These are phyloP conservation scores for Megathymus violae DNA, from an alignment of 1,140 invertebrate species.

Conservation along the genomic window DNA sequence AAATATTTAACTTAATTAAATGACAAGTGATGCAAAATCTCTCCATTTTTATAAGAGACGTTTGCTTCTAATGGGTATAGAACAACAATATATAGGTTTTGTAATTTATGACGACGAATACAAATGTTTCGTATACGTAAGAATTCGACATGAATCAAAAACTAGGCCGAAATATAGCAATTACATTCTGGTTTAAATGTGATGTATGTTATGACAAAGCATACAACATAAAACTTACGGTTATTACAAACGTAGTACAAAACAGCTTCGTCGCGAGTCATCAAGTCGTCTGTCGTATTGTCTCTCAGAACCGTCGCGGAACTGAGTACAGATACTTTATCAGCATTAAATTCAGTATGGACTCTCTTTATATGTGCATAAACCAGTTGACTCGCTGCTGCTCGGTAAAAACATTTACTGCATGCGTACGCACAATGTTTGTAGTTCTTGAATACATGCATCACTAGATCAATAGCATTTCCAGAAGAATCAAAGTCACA, in stretches of 20 bases:
- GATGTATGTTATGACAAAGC: not conserved
- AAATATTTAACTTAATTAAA: no score
- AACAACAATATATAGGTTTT: no score
- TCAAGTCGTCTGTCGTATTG: slow-evolving; percentile 37
- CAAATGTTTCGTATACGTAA: no score
- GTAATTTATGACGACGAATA: no score
- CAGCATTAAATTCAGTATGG: slow-evolving; percentile 37
- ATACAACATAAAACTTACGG: slow-evolving; percentile 54
- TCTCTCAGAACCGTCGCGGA: slow-evolving; percentile 34
- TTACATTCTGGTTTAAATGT: not conserved
- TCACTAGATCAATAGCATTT: slow-evolving; percentile 72
- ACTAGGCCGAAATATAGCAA: no score
- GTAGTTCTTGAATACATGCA: slow-evolving; percentile 71
- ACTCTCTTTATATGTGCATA: slow-evolving; percentile 52
- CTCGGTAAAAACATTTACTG: slow-evolving; percentile 68
- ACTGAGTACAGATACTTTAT: slow-evolving; percentile 14
- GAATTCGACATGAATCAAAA: no score
- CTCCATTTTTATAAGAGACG: no score
- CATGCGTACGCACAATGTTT: slow-evolving; percentile 61
- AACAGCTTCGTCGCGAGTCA: slow-evolving; percentile 63
- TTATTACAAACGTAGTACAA: slow-evolving; percentile 58
- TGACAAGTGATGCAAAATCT: no score
- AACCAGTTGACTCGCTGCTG: slow-evolving; percentile 59
- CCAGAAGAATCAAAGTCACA: slow-evolving; percentile 64
- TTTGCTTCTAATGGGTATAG: no score